A percentile compares a stretch with the other conserved stretches of the same genome.
phyloP scores from a whole-genome alignment of 1,140 invertebrate genomes.

The Condylostylus longicornis region DNA sequence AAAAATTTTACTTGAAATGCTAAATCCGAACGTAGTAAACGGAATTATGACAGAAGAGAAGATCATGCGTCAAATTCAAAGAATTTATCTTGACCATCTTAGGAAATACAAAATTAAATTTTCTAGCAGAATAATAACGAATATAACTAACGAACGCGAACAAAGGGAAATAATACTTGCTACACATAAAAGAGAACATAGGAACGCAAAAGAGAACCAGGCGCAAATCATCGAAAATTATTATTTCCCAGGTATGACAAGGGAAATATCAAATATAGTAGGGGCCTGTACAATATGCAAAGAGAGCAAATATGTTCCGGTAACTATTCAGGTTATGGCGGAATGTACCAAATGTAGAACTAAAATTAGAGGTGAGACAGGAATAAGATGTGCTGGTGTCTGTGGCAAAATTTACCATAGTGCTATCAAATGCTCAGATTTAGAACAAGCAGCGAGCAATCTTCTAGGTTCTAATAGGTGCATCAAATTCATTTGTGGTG shows the following conservation, averaged over 20 bases:
- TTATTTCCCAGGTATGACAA: constrained; percentile 10
- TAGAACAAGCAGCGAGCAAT: too few species aligned
- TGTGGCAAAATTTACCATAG: too few species aligned
- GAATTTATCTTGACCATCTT: constrained; percentile 9
- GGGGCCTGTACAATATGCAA: constrained; percentile 11
- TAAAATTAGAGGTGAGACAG: too few species aligned
- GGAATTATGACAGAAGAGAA: constrained; percentile 6
- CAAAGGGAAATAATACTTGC: constrained; percentile 7
- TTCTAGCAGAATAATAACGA: constrained; percentile 4
- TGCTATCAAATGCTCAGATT: too few species aligned
- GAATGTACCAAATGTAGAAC: too few species aligned
- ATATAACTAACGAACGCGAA: constrained; percentile 6
- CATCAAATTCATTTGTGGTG: too few species aligned
- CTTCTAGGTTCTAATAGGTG: too few species aligned
- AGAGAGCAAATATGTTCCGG: constrained; percentile 11
- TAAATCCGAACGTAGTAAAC: constrained; percentile 8
- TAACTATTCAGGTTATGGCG: too few species aligned
- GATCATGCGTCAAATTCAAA: constrained; percentile 8
- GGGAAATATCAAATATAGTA: constrained; percentile 6
- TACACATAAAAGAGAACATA: constrained; percentile 10
- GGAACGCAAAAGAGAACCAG: constrained; percentile 8
- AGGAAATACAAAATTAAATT: constrained; percentile 6
- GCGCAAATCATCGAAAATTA: constrained; percentile 10
- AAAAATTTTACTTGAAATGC: constrained; percentile 3
- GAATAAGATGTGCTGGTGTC: too few species aligned